These are phyloP conservation scores for Syngnathus scovelli DNA, from an alignment of 2,113 vertebrate genomes.

Conservation along the genomic window DNA sequence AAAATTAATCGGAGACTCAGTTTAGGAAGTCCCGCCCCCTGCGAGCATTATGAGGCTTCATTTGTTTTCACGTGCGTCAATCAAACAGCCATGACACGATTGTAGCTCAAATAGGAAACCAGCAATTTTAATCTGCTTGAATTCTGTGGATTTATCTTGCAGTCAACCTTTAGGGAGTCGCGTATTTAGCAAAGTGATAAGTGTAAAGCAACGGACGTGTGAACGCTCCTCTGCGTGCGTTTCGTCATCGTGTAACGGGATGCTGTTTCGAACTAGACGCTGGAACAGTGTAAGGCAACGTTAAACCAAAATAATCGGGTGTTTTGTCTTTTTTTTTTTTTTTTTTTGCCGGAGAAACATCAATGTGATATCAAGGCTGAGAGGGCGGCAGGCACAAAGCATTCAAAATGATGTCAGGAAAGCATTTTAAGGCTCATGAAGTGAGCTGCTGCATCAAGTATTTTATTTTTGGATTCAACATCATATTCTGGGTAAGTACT, in stretches of 20 bases:
- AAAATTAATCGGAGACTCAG: background rate
- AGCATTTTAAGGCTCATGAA: conserved; percentile 97
- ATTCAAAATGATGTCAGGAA: conserved; percentile 83
- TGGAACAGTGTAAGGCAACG: conserved; percentile 17
- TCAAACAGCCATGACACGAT: conserved; percentile 47
- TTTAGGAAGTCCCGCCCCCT: conserved; percentile 59
- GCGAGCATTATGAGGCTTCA: background rate
- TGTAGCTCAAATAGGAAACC: conserved; percentile 41
- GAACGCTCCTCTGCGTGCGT: conserved; percentile 4
- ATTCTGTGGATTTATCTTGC: conserved; percentile 24
- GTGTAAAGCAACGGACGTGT: background rate
- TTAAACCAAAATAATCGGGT: conserved; percentile 21
- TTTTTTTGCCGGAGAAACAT: conserved; percentile 12
- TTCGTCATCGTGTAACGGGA: conserved; percentile 7
- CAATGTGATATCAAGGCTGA: conserved; percentile 33
- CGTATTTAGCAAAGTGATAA: background rate
- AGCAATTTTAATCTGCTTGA: conserved; percentile 28
- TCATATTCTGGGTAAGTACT: conserved; percentile 95
- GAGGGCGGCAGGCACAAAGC: conserved; percentile 10
- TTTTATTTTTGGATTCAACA: conserved; percentile 98
- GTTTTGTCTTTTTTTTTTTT: conserved; percentile 22
- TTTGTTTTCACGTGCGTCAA: conserved; percentile 34
- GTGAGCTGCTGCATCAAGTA: conserved; percentile 99
- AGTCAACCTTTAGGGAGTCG: background rate
- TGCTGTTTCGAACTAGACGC: conserved; percentile 26